Conservation (phyloP, 2,113 vertebrate genomes). For the Emydocephalus ijimae region DNA sequence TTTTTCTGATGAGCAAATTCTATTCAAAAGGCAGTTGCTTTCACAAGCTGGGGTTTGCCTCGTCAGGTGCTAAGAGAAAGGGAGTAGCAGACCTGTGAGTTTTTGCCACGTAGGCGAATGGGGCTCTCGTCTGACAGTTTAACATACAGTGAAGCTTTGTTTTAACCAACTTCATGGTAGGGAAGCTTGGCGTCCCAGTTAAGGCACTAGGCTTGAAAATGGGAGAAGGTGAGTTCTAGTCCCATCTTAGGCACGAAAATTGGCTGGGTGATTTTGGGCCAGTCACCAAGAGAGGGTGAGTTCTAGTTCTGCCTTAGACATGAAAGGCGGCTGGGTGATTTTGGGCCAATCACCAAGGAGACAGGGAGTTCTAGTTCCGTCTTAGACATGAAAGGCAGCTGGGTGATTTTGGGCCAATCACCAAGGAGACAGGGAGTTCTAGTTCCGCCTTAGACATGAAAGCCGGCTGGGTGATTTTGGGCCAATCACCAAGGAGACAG, state of each 20-base stretch:
- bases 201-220: background rate
- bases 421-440: background rate
- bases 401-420: background rate
- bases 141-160: background rate
- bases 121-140: background rate
- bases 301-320: no score
- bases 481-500: background rate
- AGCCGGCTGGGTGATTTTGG: background rate
- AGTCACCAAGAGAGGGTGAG: background rate
- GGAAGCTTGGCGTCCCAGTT: background rate
- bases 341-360: no score
- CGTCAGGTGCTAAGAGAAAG: background rate
- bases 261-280: background rate
- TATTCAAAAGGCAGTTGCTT: background rate
- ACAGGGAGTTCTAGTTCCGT: no score
- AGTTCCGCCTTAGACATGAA: no score
- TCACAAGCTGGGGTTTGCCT: background rate
- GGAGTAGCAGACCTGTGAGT: background rate
- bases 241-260: background rate
- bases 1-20: background rate
- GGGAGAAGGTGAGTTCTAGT: background rate
- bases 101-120: background rate
- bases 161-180: background rate
- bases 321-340: no score
- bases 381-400: no score